Conservation (phyloP, 2,797 vertebrate species). For the Coreius guichenoti region DNA sequence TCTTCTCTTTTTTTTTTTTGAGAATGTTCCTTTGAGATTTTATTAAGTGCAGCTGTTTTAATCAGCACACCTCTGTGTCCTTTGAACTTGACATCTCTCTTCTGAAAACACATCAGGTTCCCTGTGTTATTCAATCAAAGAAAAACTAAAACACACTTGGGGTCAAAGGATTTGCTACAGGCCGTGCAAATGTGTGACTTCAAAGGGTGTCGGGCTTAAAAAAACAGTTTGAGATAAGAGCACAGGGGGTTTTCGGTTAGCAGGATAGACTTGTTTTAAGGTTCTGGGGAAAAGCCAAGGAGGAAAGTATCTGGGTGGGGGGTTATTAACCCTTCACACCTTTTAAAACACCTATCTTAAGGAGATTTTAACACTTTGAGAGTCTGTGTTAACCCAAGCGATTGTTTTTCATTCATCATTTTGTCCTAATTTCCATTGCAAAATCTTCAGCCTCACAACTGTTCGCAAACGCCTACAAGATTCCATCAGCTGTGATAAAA, state of each 20-base stretch:
- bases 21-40: not conserved
- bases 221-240: constrained; percentile 55
- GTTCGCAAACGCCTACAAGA: not conserved
- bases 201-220: constrained; percentile 41
- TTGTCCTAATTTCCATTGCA: not conserved
- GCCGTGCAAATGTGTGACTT: constrained; percentile 48
- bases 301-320: constrained; percentile 5
- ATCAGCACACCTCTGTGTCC: constrained; percentile 31
- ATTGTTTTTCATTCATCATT: constrained; percentile 22
- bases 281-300: constrained; percentile 10
- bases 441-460: not conserved
- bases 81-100: constrained; percentile 54
- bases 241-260: constrained; percentile 29
- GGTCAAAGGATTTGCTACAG: constrained; percentile 58
- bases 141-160: constrained; percentile 31
- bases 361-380: constrained; percentile 19
- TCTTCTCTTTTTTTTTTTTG: constrained; percentile 23
- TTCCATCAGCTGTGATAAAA: not conserved
- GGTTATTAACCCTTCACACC: constrained; percentile 17
- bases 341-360: constrained; percentile 23
- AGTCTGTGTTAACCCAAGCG: not conserved
- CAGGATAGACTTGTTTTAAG: constrained; percentile 32
- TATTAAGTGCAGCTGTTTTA: constrained; percentile 33
- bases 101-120: constrained; percentile 56
- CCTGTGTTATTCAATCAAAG: constrained; percentile 54